These are phyloP conservation scores for Hemicentrotus pulcherrimus DNA, from an alignment of 35 echinoderm and acorn worm species.

Conservation along the genomic window DNA sequence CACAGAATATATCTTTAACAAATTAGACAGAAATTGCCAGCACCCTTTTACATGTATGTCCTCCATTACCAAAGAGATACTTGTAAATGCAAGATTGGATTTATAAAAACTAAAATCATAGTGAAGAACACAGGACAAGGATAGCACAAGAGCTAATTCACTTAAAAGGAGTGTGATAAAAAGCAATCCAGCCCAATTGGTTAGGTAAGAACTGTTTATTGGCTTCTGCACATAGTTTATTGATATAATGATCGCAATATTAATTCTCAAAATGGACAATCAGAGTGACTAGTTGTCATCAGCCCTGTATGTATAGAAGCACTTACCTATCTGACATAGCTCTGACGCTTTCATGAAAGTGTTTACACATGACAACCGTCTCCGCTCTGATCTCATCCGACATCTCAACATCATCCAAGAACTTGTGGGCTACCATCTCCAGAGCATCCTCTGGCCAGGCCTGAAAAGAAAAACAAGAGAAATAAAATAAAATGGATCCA, in stretches of 20 bases:
- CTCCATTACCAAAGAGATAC: no score
- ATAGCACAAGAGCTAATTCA: no score
- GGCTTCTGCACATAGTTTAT: not conserved
- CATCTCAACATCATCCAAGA: conserved; percentile 99
- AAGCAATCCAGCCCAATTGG: not conserved
- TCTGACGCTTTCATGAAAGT: conserved; percentile 99
- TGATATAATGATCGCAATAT: not conserved
- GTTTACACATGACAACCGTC: conserved; percentile 99
- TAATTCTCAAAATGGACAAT: not conserved
- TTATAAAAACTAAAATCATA: no score
- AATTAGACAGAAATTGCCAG: no score
- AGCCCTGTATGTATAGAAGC: not conserved
- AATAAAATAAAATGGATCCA: not conserved
- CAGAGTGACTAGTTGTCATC: not conserved
- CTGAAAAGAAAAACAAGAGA: conserved; percentile 48
- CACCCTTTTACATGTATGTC: no score
- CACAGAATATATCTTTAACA: no score
- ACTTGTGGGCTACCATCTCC: conserved; percentile 97
- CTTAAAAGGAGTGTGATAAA: no score
- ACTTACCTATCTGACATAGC: conserved; percentile 95
- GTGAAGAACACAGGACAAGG: not conserved
- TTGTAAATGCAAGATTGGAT: no score
- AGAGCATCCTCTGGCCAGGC: conserved; percentile 99
- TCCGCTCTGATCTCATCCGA: conserved; percentile 83
- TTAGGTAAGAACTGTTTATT: not conserved